Conservation (phyloP, 2,888 invertebrate species). For the Spodoptera picta region DNA sequence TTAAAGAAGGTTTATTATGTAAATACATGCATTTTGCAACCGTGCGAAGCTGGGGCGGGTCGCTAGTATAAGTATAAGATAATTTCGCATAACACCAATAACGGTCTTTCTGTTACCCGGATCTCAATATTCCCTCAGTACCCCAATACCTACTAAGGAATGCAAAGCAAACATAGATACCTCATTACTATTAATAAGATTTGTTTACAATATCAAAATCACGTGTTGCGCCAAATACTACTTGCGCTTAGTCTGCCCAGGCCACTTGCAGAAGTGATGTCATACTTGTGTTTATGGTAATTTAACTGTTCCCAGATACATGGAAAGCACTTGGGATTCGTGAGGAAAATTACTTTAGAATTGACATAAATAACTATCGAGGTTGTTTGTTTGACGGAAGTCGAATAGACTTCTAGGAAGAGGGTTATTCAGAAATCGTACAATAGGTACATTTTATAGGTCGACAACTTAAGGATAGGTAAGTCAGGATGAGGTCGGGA, state of each 20-base stretch:
- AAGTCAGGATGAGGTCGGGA: too few relatives aligned
- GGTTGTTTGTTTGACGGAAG: too few relatives aligned
- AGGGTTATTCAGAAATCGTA: too few relatives aligned
- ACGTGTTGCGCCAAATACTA: slow-evolving; percentile 52
- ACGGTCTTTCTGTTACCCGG: slow-evolving; percentile 27
- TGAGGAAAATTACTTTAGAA: background rate
- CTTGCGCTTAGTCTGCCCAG: slow-evolving; percentile 23
- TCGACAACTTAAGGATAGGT: too few relatives aligned
- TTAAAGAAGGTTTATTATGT: too few relatives aligned
- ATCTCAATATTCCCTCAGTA: slow-evolving; percentile 10
- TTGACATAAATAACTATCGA: background rate
- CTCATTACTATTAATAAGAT: slow-evolving; percentile 47
- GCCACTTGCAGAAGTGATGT: slow-evolving; percentile 38
- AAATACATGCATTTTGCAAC: too few relatives aligned
- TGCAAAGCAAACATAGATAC: slow-evolving; percentile 11
- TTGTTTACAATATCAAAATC: slow-evolving; percentile 42
- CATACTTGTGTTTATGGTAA: slow-evolving; percentile 34
- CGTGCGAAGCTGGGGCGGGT: too few relatives aligned
- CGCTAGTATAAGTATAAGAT: too few relatives aligned
- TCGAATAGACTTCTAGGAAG: too few relatives aligned
- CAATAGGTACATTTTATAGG: too few relatives aligned
- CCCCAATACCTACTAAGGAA: slow-evolving; percentile 15
- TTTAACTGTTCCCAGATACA: slow-evolving; percentile 9
- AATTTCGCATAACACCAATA: slow-evolving; percentile 19
- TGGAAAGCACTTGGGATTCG: slow-evolving; percentile 1